phyloP scores from a whole-genome alignment of 2,797 vertebrate species.

The Ptychobarbus kaznakovi region DNA sequence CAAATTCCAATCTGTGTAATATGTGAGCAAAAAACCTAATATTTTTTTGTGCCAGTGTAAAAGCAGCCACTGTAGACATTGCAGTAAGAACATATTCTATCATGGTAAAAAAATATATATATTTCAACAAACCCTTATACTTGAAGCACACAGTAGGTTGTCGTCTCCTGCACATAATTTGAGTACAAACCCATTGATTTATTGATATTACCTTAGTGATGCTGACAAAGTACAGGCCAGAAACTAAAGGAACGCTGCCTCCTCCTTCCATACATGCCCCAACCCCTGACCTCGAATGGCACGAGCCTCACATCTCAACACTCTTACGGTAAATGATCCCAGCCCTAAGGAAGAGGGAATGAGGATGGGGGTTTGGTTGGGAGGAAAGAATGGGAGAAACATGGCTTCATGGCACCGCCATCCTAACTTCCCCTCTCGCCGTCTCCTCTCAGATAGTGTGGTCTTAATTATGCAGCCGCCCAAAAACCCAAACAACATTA shows the following conservation, averaged over 20 bases:
- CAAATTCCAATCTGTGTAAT: background rate
- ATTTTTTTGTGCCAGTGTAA: too few relatives aligned
- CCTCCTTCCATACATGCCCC: slow-evolving; percentile 6
- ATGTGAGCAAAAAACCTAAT: background rate
- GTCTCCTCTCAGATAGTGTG: slow-evolving; percentile 36
- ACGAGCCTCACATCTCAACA: slow-evolving; percentile 12
- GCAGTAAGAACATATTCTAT: slow-evolving; percentile 2
- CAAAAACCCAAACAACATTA: slow-evolving; percentile 60
- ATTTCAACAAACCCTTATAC: background rate
- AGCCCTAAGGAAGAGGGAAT: background rate
- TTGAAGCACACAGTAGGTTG: background rate
- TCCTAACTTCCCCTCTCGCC: slow-evolving; percentile 8
- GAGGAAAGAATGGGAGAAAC: slow-evolving; percentile 9
- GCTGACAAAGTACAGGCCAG: slow-evolving; percentile 42
- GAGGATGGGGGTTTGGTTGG: background rate
- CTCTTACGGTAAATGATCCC: slow-evolving; percentile 34
- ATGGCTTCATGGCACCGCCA: slow-evolving; percentile 26
- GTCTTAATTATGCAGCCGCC: slow-evolving; percentile 51
- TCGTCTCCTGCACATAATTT: slow-evolving; percentile 19
- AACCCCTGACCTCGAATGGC: slow-evolving; percentile 14
- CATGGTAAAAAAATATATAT: background rate
- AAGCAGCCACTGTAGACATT: background rate
- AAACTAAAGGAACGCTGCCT: slow-evolving; percentile 26
- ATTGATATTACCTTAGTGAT: slow-evolving; percentile 42
- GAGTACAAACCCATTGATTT: slow-evolving; percentile 36